Conservation (phyloP, 1,140 invertebrate species). For the Mesaphorura yosii region DNA sequence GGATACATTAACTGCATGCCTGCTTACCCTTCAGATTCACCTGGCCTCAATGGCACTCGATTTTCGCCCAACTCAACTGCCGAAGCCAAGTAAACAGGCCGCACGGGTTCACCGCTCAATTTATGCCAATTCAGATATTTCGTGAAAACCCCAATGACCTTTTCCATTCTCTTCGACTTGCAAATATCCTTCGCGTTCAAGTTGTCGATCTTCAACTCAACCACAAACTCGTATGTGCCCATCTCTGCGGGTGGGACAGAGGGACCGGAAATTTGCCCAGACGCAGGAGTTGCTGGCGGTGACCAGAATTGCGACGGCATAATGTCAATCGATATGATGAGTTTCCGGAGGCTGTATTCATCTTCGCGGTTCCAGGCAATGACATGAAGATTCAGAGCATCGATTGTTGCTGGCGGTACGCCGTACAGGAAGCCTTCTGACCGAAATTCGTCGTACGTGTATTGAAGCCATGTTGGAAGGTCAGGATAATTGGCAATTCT, state of each 20-base stretch:
- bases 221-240: conserved; percentile 56
- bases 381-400: conserved; percentile 22
- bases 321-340: conserved; percentile 25
- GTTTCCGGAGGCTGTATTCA: conserved; percentile 15
- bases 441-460: conserved; percentile 45
- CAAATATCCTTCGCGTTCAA: conserved; percentile 72
- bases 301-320: too few species aligned
- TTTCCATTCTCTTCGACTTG: conserved; percentile 50
- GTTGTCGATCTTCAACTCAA: conserved; percentile 78
- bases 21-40: conserved; percentile 73
- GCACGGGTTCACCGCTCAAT: conserved; percentile 44
- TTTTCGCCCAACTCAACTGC: conserved; percentile 65
- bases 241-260: too few species aligned
- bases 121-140: conserved; percentile 35
- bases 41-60: conserved; percentile 61
- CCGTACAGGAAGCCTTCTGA: conserved; percentile 29
- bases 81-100: conserved; percentile 69
- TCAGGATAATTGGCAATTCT: conserved; percentile 45
- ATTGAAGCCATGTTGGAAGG: conserved; percentile 69
- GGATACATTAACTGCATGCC: too few species aligned
- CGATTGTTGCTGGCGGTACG: conserved; percentile 19
- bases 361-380: conserved; percentile 21
- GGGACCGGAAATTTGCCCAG: too few species aligned
- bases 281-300: too few species aligned
- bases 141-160: conserved; percentile 58